Percentiles rank a stretch among this genome's conserved stretches.
phyloP scores from a whole-genome alignment of 2,888 invertebrate species.

The Apodemia zela region DNA sequence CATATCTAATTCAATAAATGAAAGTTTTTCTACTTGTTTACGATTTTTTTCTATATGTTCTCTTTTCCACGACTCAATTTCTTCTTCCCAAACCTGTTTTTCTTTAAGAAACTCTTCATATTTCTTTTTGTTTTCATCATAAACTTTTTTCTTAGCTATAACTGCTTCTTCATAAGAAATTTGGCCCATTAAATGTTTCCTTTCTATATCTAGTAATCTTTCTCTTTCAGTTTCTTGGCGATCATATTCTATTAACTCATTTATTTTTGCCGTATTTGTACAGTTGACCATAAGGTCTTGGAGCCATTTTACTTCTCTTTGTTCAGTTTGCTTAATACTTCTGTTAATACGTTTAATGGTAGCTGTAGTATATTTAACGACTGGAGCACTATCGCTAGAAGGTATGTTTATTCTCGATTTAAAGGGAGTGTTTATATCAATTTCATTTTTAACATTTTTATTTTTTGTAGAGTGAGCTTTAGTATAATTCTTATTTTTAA shows the following conservation, averaged over 20 bases:
- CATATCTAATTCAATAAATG: conserved; percentile 51
- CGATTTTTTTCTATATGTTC: conserved; percentile 70
- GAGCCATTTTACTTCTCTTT: conserved; percentile 73
- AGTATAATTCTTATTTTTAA: conserved; percentile 49
- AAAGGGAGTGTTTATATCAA: conserved; percentile 40
- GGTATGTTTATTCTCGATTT: conserved; percentile 33
- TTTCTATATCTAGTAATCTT: conserved; percentile 75
- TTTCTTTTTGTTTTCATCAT: conserved; percentile 71
- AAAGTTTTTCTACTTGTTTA: conserved; percentile 63
- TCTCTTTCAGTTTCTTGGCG: conserved; percentile 69
- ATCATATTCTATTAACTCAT: conserved; percentile 63
- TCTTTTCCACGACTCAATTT: conserved; percentile 75
- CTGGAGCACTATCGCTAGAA: conserved; percentile 31
- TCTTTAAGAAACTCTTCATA: conserved; percentile 73
- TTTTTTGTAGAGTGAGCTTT: conserved; percentile 50
- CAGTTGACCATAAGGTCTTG: conserved; percentile 69
- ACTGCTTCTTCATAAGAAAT: conserved; percentile 81
- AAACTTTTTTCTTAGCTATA: conserved; percentile 73
- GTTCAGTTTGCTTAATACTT: conserved; percentile 62
- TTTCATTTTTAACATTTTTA: conserved; percentile 45
- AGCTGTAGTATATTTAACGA: conserved; percentile 71
- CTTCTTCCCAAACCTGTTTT: conserved; percentile 63
- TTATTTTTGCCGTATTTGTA: conserved; percentile 57
- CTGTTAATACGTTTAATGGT: conserved; percentile 76
- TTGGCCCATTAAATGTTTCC: conserved; percentile 79